phyloP scores from a whole-genome alignment of 2,113 vertebrate genomes.

The Empidonax traillii region DNA sequence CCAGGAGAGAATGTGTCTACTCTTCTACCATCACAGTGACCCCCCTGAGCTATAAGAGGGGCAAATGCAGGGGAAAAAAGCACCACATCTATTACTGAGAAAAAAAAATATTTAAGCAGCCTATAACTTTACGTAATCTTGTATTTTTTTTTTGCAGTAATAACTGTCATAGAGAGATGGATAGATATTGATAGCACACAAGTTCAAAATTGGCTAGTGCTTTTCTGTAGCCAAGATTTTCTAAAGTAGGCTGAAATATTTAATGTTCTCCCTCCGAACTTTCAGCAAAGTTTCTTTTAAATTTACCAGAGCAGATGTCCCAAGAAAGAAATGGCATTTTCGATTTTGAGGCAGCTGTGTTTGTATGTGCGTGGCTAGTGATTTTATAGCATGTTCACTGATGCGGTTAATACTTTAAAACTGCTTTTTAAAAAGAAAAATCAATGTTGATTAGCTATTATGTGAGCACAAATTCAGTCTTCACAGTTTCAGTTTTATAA shows the following conservation, averaged over 20 bases:
- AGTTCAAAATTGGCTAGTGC: background rate
- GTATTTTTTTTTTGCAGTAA: background rate
- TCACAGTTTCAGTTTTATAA: background rate
- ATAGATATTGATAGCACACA: background rate
- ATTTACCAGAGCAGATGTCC: background rate
- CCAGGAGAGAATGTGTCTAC: background rate
- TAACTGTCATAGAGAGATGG: background rate
- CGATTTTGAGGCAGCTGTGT: background rate
- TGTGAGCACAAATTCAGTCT: background rate
- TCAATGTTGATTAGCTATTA: background rate
- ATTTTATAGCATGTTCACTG: background rate
- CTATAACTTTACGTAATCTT: background rate
- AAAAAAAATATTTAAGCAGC: background rate
- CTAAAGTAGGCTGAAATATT: background rate
- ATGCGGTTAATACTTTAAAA: background rate
- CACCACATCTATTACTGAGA: background rate
- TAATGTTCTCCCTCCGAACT: background rate
- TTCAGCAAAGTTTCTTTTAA: background rate
- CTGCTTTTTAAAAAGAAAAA: background rate
- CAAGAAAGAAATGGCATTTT: background rate
- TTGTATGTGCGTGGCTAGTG: background rate
- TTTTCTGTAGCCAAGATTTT: background rate
- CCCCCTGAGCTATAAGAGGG: background rate
- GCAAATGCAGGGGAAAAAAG: background rate
- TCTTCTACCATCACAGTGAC: background rate